Conservation (phyloP, 1,140 invertebrate species). For the Charaxes varanes region DNA sequence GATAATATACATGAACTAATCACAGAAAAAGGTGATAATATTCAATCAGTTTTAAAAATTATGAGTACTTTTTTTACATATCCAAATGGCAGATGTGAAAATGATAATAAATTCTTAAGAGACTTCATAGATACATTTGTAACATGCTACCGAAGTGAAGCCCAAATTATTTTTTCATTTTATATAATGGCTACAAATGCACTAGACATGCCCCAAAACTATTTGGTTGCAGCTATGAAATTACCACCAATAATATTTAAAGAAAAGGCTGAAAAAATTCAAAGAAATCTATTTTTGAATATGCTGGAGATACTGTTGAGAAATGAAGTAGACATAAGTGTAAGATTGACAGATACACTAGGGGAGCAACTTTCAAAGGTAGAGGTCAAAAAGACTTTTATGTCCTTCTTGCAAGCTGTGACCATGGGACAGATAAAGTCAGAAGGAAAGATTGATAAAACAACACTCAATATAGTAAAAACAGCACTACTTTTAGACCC, state of each 20-base stretch:
- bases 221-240: conserved; percentile 43
- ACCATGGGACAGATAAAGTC: conserved; percentile 54
- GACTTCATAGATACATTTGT: conserved; percentile 54
- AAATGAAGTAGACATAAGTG: conserved; percentile 52
- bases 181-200: conserved; percentile 45
- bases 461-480: conserved; percentile 48
- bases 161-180: conserved; percentile 55
- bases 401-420: conserved; percentile 44
- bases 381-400: conserved; percentile 57
- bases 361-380: conserved; percentile 50
- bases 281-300: conserved; percentile 44
- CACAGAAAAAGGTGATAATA: conserved; percentile 53
- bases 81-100: conserved; percentile 35
- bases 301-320: conserved; percentile 43
- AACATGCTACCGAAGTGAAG: conserved; percentile 42
- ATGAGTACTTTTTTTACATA: conserved; percentile 52
- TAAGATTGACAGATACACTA: conserved; percentile 50
- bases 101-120: conserved; percentile 38
- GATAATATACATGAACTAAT: conserved; percentile 50
- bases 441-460: conserved; percentile 55
- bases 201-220: conserved; percentile 48
- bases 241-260: conserved; percentile 40
- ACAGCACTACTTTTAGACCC: conserved; percentile 53
- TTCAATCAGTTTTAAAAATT: conserved; percentile 56
- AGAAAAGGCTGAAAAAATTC: conserved; percentile 48